Base-by-base conservation (phyloP, 37 sponge, comb jelly and placozoan species). In the Amphimedon queenslandica region DNA sequence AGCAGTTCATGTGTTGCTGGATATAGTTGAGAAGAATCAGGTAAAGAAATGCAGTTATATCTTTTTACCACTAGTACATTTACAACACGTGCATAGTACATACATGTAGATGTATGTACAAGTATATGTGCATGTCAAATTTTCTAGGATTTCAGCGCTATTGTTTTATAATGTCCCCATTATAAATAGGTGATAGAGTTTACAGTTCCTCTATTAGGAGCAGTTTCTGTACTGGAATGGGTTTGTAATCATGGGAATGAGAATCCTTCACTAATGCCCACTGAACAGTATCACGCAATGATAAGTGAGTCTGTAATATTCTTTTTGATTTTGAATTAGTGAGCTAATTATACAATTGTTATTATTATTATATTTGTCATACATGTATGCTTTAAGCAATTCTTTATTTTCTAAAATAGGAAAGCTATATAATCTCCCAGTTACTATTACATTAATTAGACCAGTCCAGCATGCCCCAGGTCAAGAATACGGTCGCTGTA, bases 401-500 rank as follows among this genome's bases (percentile, higher is more conserved):
- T 13, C 71, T 29, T 25, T 6, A 33, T 51, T 6, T 27, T 3
- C 35, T 3, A 2, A 40, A 25, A 23, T 69, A 40, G 39, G 41
- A 25, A 31, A 20, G 21, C 40, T 64, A 18, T 23, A 34, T 3
- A 69, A 40, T 40, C 70, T 69, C 21, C 70, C 70, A 18, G 42
- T 35, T n/a, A 69, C 35, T 35, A 40, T 69, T 24, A 40, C n/a
- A 3, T n/a, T 69, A 24, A 37, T 6, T 23, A 69, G 39, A 6
- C 70, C 30, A 28, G 20, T 4, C n/a, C 23, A 66, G 67, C 29
- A 8, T 47, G 51, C 8, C 51, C 3, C 30, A 28, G 27, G 24
- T 70, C 25, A 38, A 4, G 82, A 87, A 2, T 81, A 77, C 81
- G 85, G 90, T 2, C 70, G 75, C 2, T 11, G 77, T 0, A 60